phyloP scores from a whole-genome alignment of 2,888 invertebrate species.

The Beris chalybata region DNA sequence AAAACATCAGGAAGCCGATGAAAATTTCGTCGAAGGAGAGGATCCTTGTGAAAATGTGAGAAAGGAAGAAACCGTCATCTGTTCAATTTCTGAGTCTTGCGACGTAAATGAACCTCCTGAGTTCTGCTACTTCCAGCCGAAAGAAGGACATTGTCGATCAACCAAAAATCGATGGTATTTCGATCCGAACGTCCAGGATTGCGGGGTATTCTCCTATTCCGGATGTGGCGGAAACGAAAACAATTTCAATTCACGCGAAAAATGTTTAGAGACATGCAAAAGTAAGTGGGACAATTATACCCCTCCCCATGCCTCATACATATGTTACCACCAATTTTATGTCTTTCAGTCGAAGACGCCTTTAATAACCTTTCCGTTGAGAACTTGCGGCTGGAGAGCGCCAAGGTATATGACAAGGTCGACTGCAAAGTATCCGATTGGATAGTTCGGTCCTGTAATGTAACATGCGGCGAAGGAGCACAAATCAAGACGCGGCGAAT shows the following conservation, averaged over 20 bases:
- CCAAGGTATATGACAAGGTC: constrained; percentile 39
- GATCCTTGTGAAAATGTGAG: constrained; percentile 52
- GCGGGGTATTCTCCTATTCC: constrained; percentile 79
- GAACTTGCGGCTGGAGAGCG: constrained; percentile 42
- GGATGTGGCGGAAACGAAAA: constrained; percentile 90
- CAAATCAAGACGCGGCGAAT: constrained; percentile 58
- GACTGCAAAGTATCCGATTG: constrained; percentile 60
- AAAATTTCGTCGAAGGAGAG: constrained; percentile 41
- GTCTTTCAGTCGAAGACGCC: constrained; percentile 14
- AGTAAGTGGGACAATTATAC: constrained; percentile 40
- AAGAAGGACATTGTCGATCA: constrained; percentile 76
- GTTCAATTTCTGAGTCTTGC: constrained; percentile 36
- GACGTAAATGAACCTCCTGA: constrained; percentile 43
- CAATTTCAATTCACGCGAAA: constrained; percentile 75
- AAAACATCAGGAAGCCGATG: constrained; percentile 38
- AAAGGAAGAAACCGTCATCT: constrained; percentile 49
- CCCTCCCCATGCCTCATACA: not conserved
- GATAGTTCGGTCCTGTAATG: constrained; percentile 58
- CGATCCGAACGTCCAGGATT: constrained; percentile 68
- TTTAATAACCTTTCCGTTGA: constrained; percentile 45
- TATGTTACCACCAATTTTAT: not conserved
- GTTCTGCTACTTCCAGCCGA: constrained; percentile 52
- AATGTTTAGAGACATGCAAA: constrained; percentile 69
- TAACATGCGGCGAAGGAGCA: constrained; percentile 58
- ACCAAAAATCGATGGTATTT: constrained; percentile 83